Base-by-base conservation (phyloP, 2,113 vertebrate species). In the Gambusia affinis region DNA sequence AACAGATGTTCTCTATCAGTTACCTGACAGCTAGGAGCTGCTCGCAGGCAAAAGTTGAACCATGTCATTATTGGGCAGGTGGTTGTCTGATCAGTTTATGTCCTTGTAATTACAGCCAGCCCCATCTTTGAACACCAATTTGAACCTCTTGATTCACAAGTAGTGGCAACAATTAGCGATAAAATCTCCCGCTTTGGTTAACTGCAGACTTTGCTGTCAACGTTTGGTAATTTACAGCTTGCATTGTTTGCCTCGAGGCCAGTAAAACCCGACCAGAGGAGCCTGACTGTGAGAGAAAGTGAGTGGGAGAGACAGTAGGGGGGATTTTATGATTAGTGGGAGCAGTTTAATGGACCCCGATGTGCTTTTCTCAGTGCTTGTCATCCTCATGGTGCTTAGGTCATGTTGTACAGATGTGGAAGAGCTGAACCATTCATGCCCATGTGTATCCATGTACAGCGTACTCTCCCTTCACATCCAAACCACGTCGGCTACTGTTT, bases 311-410 rank as follows among this genome's bases (percentile, higher is more conserved):
- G 60, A 66, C 67, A 22, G 78, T 39, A 54, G 72, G 72, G 63
- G 70, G 75, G 39, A 81, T 69, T 84, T 79, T 70, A 75, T 85
- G 80, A 88, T 81, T 72, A 64, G 72, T 81, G 74, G 42, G 80
- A 71, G 62, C 22, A n/a, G 63, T 37, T 27, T 15, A 24, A 35
- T 8, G 17, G 31, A 70, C 64, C 72, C 67, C 62, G 72, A 64
- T 61, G 71, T 44, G 39, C 6, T 60, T 67, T 57, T 75, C 74
- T 63, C 17, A 4, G 60, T 15, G 29, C 47, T 44, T 29, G 70
- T 30, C 44, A 73, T 37, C 5, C 42, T 29, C 35, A 65, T 24
- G 4, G 54, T 30, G 29, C n/a, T 8, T 60, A 78, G n/a, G 15
- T 66, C 27, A n/a, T 70, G 67, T 62, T 60, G 66, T 47, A 19